These are phyloP conservation scores for Saimiri boliviensis DNA, from an alignment of 2,113 vertebrate species.

Conservation along the genomic window DNA sequence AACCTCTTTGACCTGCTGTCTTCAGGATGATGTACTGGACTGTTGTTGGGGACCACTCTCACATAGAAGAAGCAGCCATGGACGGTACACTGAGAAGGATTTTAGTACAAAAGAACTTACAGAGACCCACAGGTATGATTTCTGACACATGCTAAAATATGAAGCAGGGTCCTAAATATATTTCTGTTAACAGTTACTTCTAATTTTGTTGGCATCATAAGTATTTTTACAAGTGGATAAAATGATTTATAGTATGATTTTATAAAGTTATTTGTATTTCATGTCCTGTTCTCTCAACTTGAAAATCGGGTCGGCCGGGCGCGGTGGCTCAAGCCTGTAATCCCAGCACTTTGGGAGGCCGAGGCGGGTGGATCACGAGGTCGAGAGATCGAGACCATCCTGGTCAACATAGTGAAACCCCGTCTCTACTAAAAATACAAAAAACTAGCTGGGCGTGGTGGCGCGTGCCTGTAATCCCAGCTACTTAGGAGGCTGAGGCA, in stretches of 20 bases:
- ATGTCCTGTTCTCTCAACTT: conserved; percentile 12
- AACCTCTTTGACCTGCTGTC: neutral
- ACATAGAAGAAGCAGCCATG: conserved; percentile 98
- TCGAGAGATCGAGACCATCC: too few species aligned
- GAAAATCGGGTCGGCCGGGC: neutral
- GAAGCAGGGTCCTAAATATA: neutral
- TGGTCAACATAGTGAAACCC: too few species aligned
- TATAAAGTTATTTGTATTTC: conserved; percentile 39
- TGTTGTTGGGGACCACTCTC: conserved; percentile 95
- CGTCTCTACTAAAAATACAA: too few species aligned
- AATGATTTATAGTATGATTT: conserved; percentile 1
- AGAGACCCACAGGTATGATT: conserved; percentile 94
- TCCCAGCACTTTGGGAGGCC: too few species aligned
- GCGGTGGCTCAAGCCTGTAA: too few species aligned
- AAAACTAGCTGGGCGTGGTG: too few species aligned
- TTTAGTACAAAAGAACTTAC: conserved; percentile 94
- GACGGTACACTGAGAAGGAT: conserved; percentile 95
- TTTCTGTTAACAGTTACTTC: neutral
- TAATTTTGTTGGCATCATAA: neutral
- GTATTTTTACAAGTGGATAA: conserved; percentile 7
- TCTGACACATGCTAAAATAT: neutral
- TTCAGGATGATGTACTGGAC: conserved; percentile 99
- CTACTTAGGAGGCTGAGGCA: too few species aligned
- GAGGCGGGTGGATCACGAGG: too few species aligned
- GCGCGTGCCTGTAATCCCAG: too few species aligned